Evolutionary conservation across 2,888 invertebrate species (phyloP).

Genomic region (Microplitis deprimator): DNA sequence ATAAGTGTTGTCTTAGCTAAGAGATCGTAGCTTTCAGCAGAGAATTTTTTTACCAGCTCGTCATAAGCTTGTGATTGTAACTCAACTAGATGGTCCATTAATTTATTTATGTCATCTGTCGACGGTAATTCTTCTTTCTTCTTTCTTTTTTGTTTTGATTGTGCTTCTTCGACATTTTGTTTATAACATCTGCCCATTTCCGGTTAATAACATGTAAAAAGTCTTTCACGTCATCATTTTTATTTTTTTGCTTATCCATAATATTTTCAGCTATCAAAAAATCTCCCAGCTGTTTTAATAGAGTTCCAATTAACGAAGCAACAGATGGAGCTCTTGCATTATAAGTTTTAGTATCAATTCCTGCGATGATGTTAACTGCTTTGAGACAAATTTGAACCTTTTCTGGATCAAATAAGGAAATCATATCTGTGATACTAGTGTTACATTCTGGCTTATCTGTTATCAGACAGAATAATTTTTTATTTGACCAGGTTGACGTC

Average conservation of each 20-base stretch:
- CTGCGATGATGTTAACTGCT: background rate
- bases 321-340: background rate
- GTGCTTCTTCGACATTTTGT: constrained; percentile 15
- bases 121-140: constrained; percentile 30
- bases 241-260: constrained; percentile 10
- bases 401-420: constrained; percentile 1
- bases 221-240: background rate
- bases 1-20: constrained; percentile 30
- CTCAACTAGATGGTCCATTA: constrained; percentile 12
- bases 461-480: too few species aligned
- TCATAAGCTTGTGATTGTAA: background rate
- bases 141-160: constrained; percentile 6
- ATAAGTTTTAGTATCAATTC: constrained; percentile 9
- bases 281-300: constrained; percentile 26
- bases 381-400: constrained; percentile 1
- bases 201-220: background rate
- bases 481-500: too few species aligned
- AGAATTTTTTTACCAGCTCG: constrained; percentile 9
- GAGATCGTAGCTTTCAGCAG: constrained; percentile 10
- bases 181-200: constrained; percentile 7
- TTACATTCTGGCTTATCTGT: too few species aligned
- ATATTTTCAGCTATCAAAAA: constrained; percentile 23
- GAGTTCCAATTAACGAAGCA: background rate
- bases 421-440: constrained; percentile 3
- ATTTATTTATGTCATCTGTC: constrained; percentile 32